These are phyloP conservation scores for Serilophus lunatus DNA, from an alignment of 2,113 vertebrate species.

Conservation along the genomic window DNA sequence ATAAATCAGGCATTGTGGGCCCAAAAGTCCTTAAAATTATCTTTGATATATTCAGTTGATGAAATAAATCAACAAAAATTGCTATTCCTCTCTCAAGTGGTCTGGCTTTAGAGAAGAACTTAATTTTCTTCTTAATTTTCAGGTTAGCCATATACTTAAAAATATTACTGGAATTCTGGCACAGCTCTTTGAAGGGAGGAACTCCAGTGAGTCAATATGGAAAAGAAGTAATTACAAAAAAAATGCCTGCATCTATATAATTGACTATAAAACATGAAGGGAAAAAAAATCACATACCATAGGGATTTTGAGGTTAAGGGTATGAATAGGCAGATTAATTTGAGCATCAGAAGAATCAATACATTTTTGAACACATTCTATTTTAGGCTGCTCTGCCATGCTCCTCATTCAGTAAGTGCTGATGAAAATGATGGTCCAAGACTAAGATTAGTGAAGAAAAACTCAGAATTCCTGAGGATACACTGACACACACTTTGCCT, in stretches of 20 bases:
- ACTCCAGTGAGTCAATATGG: neutral
- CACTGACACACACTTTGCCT: neutral
- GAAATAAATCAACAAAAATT: neutral
- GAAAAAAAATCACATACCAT: neutral
- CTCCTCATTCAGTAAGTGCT: neutral
- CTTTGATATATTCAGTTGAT: neutral
- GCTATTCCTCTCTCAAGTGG: neutral
- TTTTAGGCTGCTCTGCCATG: neutral
- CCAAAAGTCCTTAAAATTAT: neutral
- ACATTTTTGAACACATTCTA: neutral
- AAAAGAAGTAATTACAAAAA: neutral
- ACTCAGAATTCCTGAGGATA: neutral
- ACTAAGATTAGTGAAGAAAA: neutral
- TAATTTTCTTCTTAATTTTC: constrained; percentile 10
- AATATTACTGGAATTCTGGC: neutral
- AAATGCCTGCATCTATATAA: neutral
- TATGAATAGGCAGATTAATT: neutral
- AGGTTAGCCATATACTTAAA: neutral
- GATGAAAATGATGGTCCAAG: neutral
- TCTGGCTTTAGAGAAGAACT: neutral
- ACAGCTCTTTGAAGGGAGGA: neutral
- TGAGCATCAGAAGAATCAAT: neutral
- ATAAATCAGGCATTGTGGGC: neutral
- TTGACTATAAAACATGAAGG: neutral
- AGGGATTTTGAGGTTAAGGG: neutral